A percentile compares a stretch with the other conserved stretches of the same genome.
Evolutionary conservation across 2,888 invertebrate genomes (phyloP).

Genomic region (Eurytoma adleriae): DNA sequence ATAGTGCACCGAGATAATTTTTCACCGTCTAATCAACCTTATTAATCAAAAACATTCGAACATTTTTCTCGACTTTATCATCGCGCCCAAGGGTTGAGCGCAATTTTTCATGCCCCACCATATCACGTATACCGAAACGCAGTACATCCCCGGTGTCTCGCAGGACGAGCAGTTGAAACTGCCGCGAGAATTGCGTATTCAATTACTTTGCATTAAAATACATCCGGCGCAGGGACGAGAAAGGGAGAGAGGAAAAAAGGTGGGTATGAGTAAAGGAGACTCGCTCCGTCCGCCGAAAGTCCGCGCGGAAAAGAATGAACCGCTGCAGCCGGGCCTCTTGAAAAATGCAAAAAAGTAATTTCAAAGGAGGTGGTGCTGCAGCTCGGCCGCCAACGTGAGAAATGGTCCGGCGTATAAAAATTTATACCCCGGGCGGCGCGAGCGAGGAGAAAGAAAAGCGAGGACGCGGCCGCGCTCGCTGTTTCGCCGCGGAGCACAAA

Average conservation of each 20-base stretch:
- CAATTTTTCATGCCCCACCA: neutral
- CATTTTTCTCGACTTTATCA: conserved; percentile 4
- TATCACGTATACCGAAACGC: neutral
- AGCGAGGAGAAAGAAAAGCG: conserved; percentile 16
- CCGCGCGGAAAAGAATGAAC: conserved; percentile 44
- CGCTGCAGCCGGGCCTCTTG: conserved; percentile 26
- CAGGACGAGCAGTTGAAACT: neutral
- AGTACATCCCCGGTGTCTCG: neutral
- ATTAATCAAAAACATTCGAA: neutral
- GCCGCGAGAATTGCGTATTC: conserved; percentile 44
- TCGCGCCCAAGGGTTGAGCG: too few relatives aligned
- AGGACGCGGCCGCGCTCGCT: neutral
- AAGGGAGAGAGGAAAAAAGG: conserved; percentile 1
- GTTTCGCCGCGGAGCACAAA: conserved; percentile 23
- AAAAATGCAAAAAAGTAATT: conserved; percentile 59
- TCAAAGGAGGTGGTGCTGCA: conserved; percentile 36
- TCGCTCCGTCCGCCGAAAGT: conserved; percentile 12
- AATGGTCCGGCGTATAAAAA: conserved; percentile 51
- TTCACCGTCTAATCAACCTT: conserved; percentile 2
- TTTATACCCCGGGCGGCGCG: conserved; percentile 35
- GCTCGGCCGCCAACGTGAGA: conserved; percentile 31
- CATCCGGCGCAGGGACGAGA: conserved; percentile 9
- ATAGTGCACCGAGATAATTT: conserved; percentile 15
- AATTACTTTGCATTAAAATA: conserved; percentile 51
- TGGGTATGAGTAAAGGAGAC: neutral